Base-by-base conservation (phyloP, 2,797 vertebrate genomes). In the Streptopelia turtur region DNA sequence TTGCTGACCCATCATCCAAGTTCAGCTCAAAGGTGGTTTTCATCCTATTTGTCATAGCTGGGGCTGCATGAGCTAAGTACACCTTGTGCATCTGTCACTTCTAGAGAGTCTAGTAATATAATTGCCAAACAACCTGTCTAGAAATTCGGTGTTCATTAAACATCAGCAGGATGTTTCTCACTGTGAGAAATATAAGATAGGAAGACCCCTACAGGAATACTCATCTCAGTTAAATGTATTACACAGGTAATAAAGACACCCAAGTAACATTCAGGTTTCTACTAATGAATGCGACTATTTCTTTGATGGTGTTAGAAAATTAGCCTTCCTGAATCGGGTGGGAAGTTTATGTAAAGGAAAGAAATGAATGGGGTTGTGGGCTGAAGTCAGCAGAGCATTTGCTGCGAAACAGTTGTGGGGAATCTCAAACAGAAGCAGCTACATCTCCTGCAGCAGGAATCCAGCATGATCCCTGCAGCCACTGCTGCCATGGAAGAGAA, bases 21-120 rank as follows among this genome's bases (percentile, higher is more conserved):
- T 93, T 86, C 89, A 70, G 63, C 92, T 86, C 89, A 87, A 91
- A 80, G 33, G 49, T 75, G 61, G 15, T 86, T 93, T 65, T 88
- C 12, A 6, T 28, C 27, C 10, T 59, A 23, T 80, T 77, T 72
- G n/a, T 56, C 21, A 5, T 39, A 35, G 33, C 30, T 30, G 2
- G n/a, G n/a, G 56, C 28, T 66, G n/a, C n/a, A 7, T 43, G 61
- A 81, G 60, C 17, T 66, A 63, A 49, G 68, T 70, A 89, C 6
- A 25, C 23, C 13, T 70, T 41, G 20, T 83, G 35, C 52, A 89
- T 49, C n/a, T 70, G n/a, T 70, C 64, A n/a, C 56, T 89, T 84
- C 66, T 13, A 6, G 63, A 63, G 89, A 53, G 13, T 37, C 30
- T 31, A 49, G 47, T 27, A 21, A 39, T 27, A 13, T 12, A 5